Evolutionary conservation across 2,113 vertebrate genomes (phyloP), one percentile per base, ranked within the genome.

Genomic region (Gallinago media): DNA sequence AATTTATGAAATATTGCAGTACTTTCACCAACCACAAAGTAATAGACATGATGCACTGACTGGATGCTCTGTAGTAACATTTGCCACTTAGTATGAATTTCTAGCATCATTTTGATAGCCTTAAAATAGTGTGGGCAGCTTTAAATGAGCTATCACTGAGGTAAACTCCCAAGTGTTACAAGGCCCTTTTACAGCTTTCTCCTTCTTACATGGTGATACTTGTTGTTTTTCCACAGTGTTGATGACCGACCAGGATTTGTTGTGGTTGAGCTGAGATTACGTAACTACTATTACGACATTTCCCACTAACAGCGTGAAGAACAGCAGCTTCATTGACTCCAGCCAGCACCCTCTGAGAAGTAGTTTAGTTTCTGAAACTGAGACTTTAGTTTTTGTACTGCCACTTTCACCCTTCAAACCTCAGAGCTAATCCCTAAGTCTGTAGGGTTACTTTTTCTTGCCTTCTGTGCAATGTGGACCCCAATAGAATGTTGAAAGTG

Each of bases 241-340:
- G 98, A 99, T 0, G 98, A 98, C 36, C 97, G 99, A 73, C 99
- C 99, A 2, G 94, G 96, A 56, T 99, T 99, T 80, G 32, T 40
- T 10, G 97, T 98, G 0, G 99, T 99, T 0, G 99, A 99, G 91
- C 97, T 98, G 55, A 98, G 98, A 66, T 97, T 99, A 20, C 98
- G 99, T 54, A 99, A 99, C 44, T 99, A 98, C 96, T 99, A 99
- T 89, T 99, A 99, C 0, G 99, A 99, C 59, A 99, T 99, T 96
- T 98, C 99, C 40, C 98, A 99, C 67, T 99, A 97, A 97, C 12
- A 18, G 5, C 29, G 0, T 8, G 12, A 23, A 63, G 54, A 88
- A 2, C 40, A 76, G 40, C 62, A 73, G 8, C 70, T 92, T 78
- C 65, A 38, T 71, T 10, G 2, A 23, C 55, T 82, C 44, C 73